Conservation (phyloP, 2,797 vertebrate species). For the Falco peregrinus region DNA sequence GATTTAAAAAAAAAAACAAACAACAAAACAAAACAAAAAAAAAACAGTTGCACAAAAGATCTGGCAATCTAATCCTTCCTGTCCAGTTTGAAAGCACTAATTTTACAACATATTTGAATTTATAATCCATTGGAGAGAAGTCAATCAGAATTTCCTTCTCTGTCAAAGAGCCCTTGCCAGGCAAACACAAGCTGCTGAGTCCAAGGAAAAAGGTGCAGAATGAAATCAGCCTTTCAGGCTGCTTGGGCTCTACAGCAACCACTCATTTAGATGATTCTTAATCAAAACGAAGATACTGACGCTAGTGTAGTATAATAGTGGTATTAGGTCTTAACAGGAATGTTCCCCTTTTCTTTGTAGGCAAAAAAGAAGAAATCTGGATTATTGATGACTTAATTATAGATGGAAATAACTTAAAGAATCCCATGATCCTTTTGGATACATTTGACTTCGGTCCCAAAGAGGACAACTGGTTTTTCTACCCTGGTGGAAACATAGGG, state of each 20-base stretch:
- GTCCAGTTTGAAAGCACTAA: neutral
- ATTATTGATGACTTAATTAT: slow-evolving; percentile 97
- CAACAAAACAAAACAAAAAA: neutral
- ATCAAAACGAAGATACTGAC: neutral
- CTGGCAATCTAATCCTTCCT: neutral
- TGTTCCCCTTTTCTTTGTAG: slow-evolving; percentile 71
- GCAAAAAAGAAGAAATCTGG: slow-evolving; percentile 99
- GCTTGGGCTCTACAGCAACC: neutral
- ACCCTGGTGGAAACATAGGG: slow-evolving; percentile 94
- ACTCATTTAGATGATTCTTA: neutral
- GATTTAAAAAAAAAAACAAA: neutral
- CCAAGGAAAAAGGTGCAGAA: neutral
- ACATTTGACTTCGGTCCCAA: slow-evolving; percentile 93
- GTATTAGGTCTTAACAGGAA: neutral
- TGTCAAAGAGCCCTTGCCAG: neutral
- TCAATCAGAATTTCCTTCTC: neutral
- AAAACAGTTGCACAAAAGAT: neutral
- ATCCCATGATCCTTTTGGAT: slow-evolving; percentile 87
- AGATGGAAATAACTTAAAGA: slow-evolving; percentile 91
- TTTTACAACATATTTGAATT: neutral
- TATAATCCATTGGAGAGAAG: neutral
- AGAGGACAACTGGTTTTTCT: slow-evolving; percentile 96
- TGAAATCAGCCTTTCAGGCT: neutral
- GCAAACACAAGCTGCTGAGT: neutral
- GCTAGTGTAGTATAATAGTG: neutral